Evolutionary conservation across 2,113 vertebrate genomes (phyloP), one percentile per base, ranked within the genome.

Genomic region (Hemiscyllium ocellatum): DNA sequence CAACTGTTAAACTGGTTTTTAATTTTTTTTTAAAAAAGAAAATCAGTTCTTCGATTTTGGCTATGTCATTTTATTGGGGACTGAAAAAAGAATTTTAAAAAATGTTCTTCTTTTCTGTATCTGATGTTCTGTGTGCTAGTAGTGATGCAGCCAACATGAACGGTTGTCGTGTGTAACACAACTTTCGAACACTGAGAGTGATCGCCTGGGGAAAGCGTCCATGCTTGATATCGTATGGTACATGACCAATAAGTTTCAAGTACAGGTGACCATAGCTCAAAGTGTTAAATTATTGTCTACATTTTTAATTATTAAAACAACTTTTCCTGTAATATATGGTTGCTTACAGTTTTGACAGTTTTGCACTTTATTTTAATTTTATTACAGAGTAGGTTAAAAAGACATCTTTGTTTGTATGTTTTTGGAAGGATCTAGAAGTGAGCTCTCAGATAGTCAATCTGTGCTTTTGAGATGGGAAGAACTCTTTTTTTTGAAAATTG

Each of bases 111-210:
- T 99, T 99, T 98, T 99, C 99, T 99, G 98, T 99, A 99, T 99
- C 98, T 99, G 98, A 99, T 99, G 99, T 99, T 98, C 99, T 99
- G 98, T 99, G 98, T 99, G 99, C 99, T 99, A 99, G 99, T 99
- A 99, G 98, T 99, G 98, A 99, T 98, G 98, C 99, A 99, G 98
- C 98, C 98, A 99, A 98, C 99, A 99, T 98, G 98, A 98, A 98
- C 98, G 98, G 98, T 99, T 99, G 98, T 99, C 98, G 98, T 99
- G 99, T 99, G 99, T 99, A 99, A 99, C 99, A 99, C 99, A 99
- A 97, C 99, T 99, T 99, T 99, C 98, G 98, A 99, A 99, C 99
- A 99, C 98, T 99, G 98, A 56, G 98, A 99, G 99, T 98, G 98
- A 98, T 98, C 98, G 98, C 98, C 98, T 98, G 98, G 98, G 98